Conservation (phyloP, 2,797 vertebrate species). For the Zalophus californianus region DNA sequence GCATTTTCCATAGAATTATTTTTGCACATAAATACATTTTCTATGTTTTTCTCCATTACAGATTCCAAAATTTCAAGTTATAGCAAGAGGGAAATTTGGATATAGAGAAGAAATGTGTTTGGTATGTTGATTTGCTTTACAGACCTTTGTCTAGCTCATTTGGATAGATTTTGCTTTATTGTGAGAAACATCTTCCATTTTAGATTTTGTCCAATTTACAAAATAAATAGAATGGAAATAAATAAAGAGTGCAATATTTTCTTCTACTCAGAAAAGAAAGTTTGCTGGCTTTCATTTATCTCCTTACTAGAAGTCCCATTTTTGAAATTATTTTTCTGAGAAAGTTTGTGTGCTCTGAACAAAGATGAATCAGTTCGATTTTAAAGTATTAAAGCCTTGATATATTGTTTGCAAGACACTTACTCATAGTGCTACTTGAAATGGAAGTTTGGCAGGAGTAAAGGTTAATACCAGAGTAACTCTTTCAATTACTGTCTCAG, state of each 20-base stretch:
- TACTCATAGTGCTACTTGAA: not conserved
- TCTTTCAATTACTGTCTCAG: not conserved
- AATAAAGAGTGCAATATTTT: not conserved
- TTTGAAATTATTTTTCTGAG: not conserved
- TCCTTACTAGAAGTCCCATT: not conserved
- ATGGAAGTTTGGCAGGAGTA: not conserved
- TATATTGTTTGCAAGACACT: not conserved
- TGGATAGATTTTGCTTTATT: not conserved
- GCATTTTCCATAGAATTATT: not conserved
- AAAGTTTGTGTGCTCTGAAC: not conserved
- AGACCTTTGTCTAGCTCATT: not conserved
- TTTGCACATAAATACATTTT: not conserved
- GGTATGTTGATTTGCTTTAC: not conserved
- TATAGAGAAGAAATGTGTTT: not conserved
- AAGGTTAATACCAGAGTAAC: not conserved
- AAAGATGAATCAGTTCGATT: constrained; percentile 11
- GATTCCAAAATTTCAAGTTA: not conserved
- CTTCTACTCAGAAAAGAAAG: not conserved
- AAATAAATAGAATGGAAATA: constrained; percentile 35
- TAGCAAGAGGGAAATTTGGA: not conserved
- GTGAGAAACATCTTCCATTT: not conserved
- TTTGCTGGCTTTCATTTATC: not conserved
- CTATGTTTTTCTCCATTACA: not conserved
- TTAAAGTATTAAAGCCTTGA: not conserved
- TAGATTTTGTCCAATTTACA: not conserved